Evolutionary conservation across 2,888 invertebrate genomes (phyloP), one percentile per base, ranked within the genome.

Genomic region (Melieria crassipennis): DNA sequence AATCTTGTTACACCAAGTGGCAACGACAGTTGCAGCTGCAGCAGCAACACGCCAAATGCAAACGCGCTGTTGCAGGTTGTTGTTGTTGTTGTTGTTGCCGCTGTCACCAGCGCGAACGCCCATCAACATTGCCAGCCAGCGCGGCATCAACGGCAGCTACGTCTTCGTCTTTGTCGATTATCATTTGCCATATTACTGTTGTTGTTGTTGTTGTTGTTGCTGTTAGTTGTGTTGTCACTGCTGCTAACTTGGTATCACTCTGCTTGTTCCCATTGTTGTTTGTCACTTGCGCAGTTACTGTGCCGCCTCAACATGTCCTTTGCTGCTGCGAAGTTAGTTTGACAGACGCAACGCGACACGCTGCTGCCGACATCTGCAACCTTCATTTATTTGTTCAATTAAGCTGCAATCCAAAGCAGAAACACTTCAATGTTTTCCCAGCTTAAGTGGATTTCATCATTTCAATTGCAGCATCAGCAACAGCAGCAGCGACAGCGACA

Each of bases 371-470:
- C 30, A 30, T 30, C 30, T 30, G 62, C 45, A 13, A 6, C 11
- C 4, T 52, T 52, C 50, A 57, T 13, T 57, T 43, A 57, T 69
- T 50, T 64, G 50, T 64, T 5, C 69, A 69, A 63, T 69, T 69
- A 69, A 69, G 58, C 58, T 42, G 63, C 64, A 64, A 69, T 58
- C 69, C 58, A 60, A 58, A 46, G 55, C 11, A 46, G 61, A 43
- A 60, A 43, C 9, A n/a, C n/a, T 43, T 46, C 10, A 48, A 4
- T 10, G 30, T 57, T n/a, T 11, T 16, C 13, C 30, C n/a, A 16
- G 13, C n/a, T 62, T 69, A 62, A 69, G 55, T 69, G 46, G n/a
- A 62, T 60, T 52, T 16, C 46, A 69, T 30, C 42, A 50, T 57
- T 62, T 64, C 60, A 52, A 50, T 52, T 70, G 64, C 42, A n/a